These are phyloP conservation scores for Eupithecia tripunctaria DNA, from an alignment of 2,888 invertebrate genomes.

Conservation along the genomic window DNA sequence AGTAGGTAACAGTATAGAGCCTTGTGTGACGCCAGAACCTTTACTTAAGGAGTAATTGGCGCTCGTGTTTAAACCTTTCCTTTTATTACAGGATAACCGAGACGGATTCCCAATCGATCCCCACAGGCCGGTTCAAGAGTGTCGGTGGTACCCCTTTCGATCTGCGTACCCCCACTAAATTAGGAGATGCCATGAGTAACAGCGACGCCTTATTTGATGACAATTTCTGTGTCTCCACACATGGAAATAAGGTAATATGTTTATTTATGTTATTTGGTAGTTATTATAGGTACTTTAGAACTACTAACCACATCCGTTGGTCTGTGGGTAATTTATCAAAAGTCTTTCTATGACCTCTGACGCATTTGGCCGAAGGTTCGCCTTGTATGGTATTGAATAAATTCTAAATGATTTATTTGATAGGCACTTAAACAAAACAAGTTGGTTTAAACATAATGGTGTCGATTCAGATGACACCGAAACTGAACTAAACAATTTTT, in stretches of 20 bases:
- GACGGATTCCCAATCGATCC: constrained; percentile 67
- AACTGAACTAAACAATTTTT: too few species aligned
- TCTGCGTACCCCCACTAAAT: constrained; percentile 85
- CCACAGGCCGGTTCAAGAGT: constrained; percentile 64
- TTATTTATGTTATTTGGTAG: background rate
- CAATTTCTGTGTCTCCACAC: constrained; percentile 89
- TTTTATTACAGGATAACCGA: constrained; percentile 67
- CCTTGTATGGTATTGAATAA: background rate
- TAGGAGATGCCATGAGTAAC: constrained; percentile 87
- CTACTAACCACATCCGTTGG: background rate
- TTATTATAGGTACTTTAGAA: background rate
- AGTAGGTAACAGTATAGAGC: background rate
- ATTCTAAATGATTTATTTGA: too few species aligned
- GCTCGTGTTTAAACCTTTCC: background rate
- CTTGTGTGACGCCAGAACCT: background rate
- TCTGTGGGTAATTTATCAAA: background rate
- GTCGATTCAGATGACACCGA: too few species aligned
- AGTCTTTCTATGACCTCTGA: background rate
- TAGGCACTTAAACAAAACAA: too few species aligned
- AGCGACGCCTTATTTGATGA: constrained; percentile 90
- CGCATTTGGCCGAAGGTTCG: background rate
- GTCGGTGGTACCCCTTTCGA: constrained; percentile 90
- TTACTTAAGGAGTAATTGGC: background rate
- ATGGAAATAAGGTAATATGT: constrained; percentile 62
- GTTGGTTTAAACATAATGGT: too few species aligned